phyloP scores from a whole-genome alignment of 2,113 vertebrate species.

The Puntigrus tetrazona region DNA sequence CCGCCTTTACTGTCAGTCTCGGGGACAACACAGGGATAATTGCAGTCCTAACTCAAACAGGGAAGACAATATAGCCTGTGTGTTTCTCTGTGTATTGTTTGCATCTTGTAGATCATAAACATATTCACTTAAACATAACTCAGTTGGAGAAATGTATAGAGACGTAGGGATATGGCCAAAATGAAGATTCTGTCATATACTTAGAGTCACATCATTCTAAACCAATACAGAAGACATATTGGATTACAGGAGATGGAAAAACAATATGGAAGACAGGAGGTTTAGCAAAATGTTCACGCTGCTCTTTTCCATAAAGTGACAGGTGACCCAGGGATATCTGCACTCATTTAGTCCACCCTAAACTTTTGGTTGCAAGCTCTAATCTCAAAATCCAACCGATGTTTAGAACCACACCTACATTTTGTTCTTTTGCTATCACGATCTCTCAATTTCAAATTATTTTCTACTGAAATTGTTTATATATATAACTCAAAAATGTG shows the following conservation, averaged over 20 bases:
- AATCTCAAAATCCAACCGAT: background rate
- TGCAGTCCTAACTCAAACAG: conserved; percentile 55
- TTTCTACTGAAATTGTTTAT: background rate
- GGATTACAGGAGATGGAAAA: no score
- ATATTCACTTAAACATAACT: background rate
- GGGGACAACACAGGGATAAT: conserved; percentile 58
- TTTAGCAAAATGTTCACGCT: no score
- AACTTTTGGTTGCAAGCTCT: no score
- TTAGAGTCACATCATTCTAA: no score
- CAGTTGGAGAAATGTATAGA: background rate
- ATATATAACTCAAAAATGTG: background rate
- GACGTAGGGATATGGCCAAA: no score
- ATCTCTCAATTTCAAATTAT: no score
- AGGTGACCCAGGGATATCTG: background rate
- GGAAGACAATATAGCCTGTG: conserved; percentile 36
- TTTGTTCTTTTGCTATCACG: background rate
- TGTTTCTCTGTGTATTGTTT: background rate
- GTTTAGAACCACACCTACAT: background rate
- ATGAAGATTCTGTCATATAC: no score
- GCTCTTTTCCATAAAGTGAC: background rate
- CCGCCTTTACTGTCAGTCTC: conserved; percentile 55
- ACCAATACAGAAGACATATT: no score
- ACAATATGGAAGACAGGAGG: no score
- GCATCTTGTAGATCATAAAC: background rate
- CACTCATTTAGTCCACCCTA: no score